A percentile compares a stretch with the other conserved stretches of the same genome.
These are phyloP conservation scores for Tribolium madens DNA, from an alignment of 1,140 invertebrate species.

Conservation along the genomic window DNA sequence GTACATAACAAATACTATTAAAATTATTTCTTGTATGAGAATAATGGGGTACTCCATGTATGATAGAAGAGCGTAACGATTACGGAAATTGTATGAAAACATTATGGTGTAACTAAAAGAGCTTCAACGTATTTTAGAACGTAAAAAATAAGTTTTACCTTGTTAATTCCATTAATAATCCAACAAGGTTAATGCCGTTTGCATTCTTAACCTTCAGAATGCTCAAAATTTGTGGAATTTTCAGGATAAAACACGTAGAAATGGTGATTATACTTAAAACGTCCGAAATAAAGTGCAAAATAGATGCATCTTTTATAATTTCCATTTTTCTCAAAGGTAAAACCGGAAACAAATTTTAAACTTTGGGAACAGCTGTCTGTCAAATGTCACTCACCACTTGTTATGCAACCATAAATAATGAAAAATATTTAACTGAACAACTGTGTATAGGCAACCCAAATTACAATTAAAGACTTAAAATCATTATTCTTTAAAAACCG, in stretches of 20 bases:
- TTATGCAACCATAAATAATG: too few species aligned
- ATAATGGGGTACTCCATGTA: slow-evolving; percentile 82
- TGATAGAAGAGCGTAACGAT: slow-evolving; percentile 75
- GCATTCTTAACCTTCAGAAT: slow-evolving; percentile 71
- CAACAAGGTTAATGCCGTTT: slow-evolving; percentile 72
- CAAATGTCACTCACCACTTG: neutral
- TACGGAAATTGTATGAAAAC: slow-evolving; percentile 78
- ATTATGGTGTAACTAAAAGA: slow-evolving; percentile 77
- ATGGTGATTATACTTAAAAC: slow-evolving; percentile 75
- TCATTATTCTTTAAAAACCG: too few species aligned
- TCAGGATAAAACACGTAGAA: slow-evolving; percentile 75
- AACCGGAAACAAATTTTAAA: neutral
- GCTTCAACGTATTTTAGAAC: slow-evolving; percentile 24
- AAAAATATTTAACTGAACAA: too few species aligned
- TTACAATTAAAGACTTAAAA: too few species aligned
- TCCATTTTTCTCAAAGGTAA: neutral
- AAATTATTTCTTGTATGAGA: slow-evolving; percentile 75
- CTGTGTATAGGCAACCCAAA: too few species aligned
- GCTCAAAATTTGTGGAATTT: slow-evolving; percentile 78
- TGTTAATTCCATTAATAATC: slow-evolving; percentile 74
- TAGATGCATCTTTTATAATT: neutral
- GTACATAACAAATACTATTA: slow-evolving; percentile 74
- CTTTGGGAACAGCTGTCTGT: neutral
- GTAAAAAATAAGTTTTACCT: slow-evolving; percentile 68
- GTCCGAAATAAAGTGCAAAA: slow-evolving; percentile 69